These are phyloP conservation scores for Amblyjoppa fuscipennis DNA, from an alignment of 2,888 invertebrate genomes.

Conservation along the genomic window DNA sequence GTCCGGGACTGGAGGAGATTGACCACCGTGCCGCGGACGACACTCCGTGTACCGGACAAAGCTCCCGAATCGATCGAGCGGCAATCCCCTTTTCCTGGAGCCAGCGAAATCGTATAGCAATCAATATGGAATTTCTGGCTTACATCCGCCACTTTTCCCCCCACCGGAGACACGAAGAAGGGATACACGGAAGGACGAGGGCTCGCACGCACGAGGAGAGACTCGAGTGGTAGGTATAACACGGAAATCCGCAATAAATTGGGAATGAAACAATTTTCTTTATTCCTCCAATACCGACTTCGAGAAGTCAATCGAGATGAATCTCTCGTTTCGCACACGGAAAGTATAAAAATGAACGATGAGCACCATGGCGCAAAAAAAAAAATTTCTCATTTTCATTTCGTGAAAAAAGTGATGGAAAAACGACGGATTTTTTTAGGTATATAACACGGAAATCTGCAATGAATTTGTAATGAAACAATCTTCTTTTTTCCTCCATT, in stretches of 20 bases:
- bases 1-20: conserved; percentile 38
- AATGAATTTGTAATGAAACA: not conserved
- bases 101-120: conserved; percentile 75
- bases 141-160: conserved; percentile 68
- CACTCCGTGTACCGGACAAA: conserved; percentile 28
- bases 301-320: not conserved
- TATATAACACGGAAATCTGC: not conserved
- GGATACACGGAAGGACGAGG: not conserved
- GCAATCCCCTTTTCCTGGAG: conserved; percentile 64
- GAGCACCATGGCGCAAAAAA: too few relatives aligned
- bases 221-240: conserved; percentile 4
- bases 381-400: too few relatives aligned
- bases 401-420: too few relatives aligned
- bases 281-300: not conserved
- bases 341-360: not conserved
- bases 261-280: conserved; percentile 15
- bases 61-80: conserved; percentile 20
- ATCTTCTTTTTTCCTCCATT: not conserved
- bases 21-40: conserved; percentile 27
- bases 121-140: conserved; percentile 76
- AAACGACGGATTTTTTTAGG: too few relatives aligned
- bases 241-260: conserved; percentile 22
- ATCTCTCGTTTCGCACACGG: not conserved
- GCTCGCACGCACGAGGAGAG: conserved; percentile 32
- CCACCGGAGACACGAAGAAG: not conserved